Evolutionary conservation across 2,888 invertebrate genomes (phyloP).

Genomic region (Junonia oenone): DNA sequence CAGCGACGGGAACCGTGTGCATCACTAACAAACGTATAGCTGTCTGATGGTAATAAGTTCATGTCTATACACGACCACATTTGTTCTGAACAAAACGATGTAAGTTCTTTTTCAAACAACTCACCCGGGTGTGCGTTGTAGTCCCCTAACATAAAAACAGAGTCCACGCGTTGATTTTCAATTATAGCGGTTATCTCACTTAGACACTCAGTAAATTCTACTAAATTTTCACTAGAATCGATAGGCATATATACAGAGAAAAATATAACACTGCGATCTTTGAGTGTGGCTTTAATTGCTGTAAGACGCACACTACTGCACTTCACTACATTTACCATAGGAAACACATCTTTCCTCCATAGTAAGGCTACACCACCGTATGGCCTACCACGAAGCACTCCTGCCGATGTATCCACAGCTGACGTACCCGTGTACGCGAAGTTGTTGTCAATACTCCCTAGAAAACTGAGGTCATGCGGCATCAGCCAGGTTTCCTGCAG

Average conservation of each 20-base stretch:
- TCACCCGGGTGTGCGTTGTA: conserved; percentile 32
- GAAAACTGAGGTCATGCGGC: conserved; percentile 26
- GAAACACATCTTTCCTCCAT: conserved; percentile 30
- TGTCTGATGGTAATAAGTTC: conserved; percentile 12
- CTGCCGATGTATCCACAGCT: conserved; percentile 31
- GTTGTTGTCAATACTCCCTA: conserved; percentile 23
- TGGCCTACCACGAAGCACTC: conserved; percentile 29
- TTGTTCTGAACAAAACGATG: conserved; percentile 28
- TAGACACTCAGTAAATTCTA: conserved; percentile 2
- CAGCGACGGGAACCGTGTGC: conserved; percentile 25
- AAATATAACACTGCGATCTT: conserved; percentile 21
- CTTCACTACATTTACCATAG: conserved; percentile 25
- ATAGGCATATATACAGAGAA: conserved; percentile 35
- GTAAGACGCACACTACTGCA: conserved; percentile 26
- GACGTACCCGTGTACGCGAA: conserved; percentile 31
- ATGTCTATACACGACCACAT: conserved; percentile 28
- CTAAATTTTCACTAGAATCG: conserved; percentile 26
- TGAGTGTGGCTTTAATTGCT: conserved; percentile 20
- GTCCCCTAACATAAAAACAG: conserved; percentile 29
- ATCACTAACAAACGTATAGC: conserved; percentile 31
- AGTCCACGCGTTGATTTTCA: conserved; percentile 14
- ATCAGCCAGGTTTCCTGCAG: conserved; percentile 28
- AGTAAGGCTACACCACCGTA: conserved; percentile 32
- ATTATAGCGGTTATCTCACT: not conserved
- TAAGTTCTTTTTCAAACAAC: conserved; percentile 27